Percentiles rank a stretch among this genome's conserved stretches.
Evolutionary conservation across 92 coral and sea anemone species (phyloP).

Genomic region (Parazoanthus atlanticus): DNA sequence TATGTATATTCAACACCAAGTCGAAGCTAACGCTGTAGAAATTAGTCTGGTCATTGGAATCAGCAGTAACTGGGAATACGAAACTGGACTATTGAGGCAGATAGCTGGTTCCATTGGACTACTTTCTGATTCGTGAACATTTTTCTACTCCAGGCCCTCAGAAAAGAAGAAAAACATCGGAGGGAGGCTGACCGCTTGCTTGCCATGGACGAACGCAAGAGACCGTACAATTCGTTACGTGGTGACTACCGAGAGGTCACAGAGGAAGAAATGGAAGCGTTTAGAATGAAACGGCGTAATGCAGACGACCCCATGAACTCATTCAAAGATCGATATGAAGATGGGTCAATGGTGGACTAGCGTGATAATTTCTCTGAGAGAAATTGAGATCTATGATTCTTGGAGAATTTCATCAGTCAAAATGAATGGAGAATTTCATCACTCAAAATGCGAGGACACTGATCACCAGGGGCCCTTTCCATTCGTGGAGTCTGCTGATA

Average conservation of each 20-base stretch:
- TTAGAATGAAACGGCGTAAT: conserved; percentile 86
- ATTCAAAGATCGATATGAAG: conserved; percentile 51
- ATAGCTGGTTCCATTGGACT: background rate
- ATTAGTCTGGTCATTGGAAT: too few species aligned
- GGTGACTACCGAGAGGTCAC: conserved; percentile 92
- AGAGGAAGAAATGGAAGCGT: conserved; percentile 95
- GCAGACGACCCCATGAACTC: conserved; percentile 95
- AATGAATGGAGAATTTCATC: background rate
- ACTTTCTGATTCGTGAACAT: background rate
- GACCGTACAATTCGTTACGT: conserved; percentile 90
- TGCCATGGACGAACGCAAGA: conserved; percentile 89
- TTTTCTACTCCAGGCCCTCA: conserved; percentile 65
- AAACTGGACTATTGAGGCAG: too few species aligned
- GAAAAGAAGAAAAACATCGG: conserved; percentile 79
- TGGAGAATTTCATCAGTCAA: background rate
- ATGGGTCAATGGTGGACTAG: conserved; percentile 36
- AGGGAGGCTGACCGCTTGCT: conserved; percentile 83
- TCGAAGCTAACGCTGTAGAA: too few species aligned
- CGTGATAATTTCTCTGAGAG: background rate
- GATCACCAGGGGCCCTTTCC: background rate
- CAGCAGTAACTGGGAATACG: too few species aligned
- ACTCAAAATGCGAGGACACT: background rate
- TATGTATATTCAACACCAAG: too few species aligned
- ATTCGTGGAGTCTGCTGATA: too few species aligned
- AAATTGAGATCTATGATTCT: background rate